Base-by-base conservation (phyloP, 2,797 vertebrate species). In the Diceros bicornis region DNA sequence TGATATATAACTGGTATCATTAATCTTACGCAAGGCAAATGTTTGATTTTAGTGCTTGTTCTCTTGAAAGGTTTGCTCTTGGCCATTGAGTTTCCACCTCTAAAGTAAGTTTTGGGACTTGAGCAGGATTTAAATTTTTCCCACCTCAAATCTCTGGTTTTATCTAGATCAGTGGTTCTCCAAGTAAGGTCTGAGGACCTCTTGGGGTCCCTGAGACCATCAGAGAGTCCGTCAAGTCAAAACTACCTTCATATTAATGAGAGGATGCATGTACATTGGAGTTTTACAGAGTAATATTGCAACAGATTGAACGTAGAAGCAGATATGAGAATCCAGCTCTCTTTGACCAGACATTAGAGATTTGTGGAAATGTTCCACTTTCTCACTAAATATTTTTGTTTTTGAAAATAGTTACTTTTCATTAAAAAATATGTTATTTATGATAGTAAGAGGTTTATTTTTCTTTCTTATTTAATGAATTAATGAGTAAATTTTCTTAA, bases 321-420 rank as follows among this genome's bases (percentile, higher is more conserved):
- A 93, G 34, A 57, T 75, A 88, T 21, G 27, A 96, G 68, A 89
- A 91, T 81, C 52, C 34, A 89, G 85, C 37, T 89, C 25, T 84
- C 91, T 69, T 47, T 88, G 41, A 41, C 61, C 57, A 94, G 57
- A 96, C 20, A 32, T 69, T 44, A 81, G n/a, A 89, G 47, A 83
- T 91, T 85, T 69, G 6, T 7, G 78, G 84, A 93, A 96, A 83
- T 82, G 50, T 64, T 44, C 25, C 25, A 93, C 20, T 69, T 91
- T 91, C 47, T 94, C 44, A 79, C n/a, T 64, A 85, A 94, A 79
- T 91, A 74, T 20, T 97, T 89, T 89, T 92, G 41, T 71, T 85
- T 41, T 41, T 7, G 16, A 92, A 75, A 78, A 89, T 17, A 78
- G 29, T 52, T 82, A 66, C 81, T 88, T 97, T 89, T 44, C 71